Conservation (phyloP, 2,113 vertebrate genomes). For the Sterrhoptilus dennistouni region DNA sequence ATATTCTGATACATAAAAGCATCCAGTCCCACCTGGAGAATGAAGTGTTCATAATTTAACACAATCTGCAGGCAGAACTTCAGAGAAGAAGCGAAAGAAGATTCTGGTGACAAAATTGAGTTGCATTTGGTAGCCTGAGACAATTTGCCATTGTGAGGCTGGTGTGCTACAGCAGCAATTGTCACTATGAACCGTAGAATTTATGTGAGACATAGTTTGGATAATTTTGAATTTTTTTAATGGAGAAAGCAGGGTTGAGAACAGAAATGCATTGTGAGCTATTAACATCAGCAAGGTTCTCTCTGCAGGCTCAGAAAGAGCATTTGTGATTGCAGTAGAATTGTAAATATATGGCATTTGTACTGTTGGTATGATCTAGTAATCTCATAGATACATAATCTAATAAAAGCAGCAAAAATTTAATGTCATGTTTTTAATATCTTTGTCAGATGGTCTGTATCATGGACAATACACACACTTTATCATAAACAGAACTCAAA, state of each 20-base stretch:
- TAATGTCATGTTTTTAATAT: not conserved
- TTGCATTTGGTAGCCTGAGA: not conserved
- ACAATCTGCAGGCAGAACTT: not conserved
- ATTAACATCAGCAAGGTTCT: not conserved
- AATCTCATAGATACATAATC: not conserved
- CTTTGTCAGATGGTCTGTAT: not conserved
- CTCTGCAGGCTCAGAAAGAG: not conserved
- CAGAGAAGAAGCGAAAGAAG: not conserved
- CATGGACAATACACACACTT: not conserved
- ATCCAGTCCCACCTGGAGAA: not conserved
- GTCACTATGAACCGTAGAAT: not conserved
- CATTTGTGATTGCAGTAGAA: not conserved
- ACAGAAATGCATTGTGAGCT: not conserved
- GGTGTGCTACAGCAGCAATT: not conserved
- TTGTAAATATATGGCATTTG: not conserved
- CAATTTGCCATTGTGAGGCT: not conserved
- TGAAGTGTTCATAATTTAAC: not conserved
- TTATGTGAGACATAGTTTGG: not conserved
- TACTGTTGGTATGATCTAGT: not conserved
- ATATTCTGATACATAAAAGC: not conserved
- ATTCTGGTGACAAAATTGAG: not conserved
- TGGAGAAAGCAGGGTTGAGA: not conserved
- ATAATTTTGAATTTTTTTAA: not conserved
- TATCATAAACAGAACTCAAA: not conserved
- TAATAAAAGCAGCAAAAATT: not conserved